Percentiles rank a stretch among this genome's conserved stretches.
These are phyloP conservation scores for Cosmia trapezina DNA, from an alignment of 2,888 invertebrate genomes.

Conservation along the genomic window DNA sequence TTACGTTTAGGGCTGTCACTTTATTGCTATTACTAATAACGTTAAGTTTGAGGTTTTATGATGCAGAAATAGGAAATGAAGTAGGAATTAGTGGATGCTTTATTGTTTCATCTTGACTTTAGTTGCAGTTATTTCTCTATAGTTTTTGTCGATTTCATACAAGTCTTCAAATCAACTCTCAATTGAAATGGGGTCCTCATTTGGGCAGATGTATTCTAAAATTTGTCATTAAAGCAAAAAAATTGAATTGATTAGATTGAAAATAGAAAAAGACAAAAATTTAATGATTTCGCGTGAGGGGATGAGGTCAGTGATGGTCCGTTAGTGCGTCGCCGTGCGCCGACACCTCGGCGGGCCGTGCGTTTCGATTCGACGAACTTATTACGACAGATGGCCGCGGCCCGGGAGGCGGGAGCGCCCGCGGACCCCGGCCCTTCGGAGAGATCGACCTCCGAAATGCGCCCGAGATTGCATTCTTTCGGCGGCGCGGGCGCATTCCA, in stretches of 20 bases:
- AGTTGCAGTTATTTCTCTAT: slow-evolving; percentile 5
- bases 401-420: slow-evolving; percentile 87
- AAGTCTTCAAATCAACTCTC: not conserved
- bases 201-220: not conserved
- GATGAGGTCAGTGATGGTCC: slow-evolving; percentile 82
- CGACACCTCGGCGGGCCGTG: slow-evolving; percentile 84
- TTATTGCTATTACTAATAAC: slow-evolving; percentile 27
- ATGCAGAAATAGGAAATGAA: slow-evolving; percentile 2
- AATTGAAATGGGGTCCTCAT: not conserved
- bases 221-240: not conserved
- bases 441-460: slow-evolving; percentile 91
- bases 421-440: slow-evolving; percentile 86
- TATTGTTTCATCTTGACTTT: not conserved
- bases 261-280: slow-evolving; percentile 50
- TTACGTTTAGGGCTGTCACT: slow-evolving; percentile 57
- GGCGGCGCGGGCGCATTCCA: slow-evolving; percentile 90
- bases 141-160: slow-evolving; percentile 1
- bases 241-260: slow-evolving; percentile 52
- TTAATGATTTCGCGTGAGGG: slow-evolving; percentile 84
- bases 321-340: slow-evolving; percentile 80
- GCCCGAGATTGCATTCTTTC: slow-evolving; percentile 91
- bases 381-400: slow-evolving; percentile 89
- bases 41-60: slow-evolving; percentile 16
- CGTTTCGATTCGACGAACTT: slow-evolving; percentile 90
- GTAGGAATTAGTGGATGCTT: slow-evolving; percentile 14